phyloP scores from a whole-genome alignment of 2,113 vertebrate genomes.

The Bos javanicus region DNA sequence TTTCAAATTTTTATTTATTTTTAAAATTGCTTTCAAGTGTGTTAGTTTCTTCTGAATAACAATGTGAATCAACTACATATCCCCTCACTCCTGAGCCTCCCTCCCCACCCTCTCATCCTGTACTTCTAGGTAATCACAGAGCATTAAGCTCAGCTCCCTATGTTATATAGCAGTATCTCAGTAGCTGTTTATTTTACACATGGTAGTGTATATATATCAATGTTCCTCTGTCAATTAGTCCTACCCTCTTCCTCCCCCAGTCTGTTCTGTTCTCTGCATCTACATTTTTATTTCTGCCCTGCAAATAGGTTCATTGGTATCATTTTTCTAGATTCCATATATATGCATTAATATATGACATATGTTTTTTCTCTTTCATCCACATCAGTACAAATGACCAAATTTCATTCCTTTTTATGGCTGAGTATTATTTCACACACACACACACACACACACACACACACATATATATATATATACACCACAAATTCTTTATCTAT shows the following conservation, averaged over 20 bases:
- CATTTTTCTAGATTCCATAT: background rate
- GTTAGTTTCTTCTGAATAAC: background rate
- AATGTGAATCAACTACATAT: background rate
- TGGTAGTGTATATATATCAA: background rate
- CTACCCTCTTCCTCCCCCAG: background rate
- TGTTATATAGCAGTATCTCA: background rate
- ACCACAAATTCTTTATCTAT: background rate
- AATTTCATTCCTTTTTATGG: background rate
- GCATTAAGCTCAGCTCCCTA: background rate
- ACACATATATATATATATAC: background rate
- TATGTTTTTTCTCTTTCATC: background rate
- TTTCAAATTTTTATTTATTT: background rate
- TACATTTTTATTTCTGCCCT: background rate
- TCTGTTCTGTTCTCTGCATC: background rate
- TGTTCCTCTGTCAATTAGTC: background rate
- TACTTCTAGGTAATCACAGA: background rate
- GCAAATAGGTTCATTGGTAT: background rate
- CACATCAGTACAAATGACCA: background rate
- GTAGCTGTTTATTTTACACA: background rate
- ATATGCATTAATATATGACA: background rate
- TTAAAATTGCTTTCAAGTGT: background rate
- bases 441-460: accelerated
- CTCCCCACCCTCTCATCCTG: background rate
- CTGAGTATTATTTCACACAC: background rate
- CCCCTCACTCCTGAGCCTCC: background rate